Base-by-base conservation (phyloP, 2,113 vertebrate species). In the Promerops cafer region DNA sequence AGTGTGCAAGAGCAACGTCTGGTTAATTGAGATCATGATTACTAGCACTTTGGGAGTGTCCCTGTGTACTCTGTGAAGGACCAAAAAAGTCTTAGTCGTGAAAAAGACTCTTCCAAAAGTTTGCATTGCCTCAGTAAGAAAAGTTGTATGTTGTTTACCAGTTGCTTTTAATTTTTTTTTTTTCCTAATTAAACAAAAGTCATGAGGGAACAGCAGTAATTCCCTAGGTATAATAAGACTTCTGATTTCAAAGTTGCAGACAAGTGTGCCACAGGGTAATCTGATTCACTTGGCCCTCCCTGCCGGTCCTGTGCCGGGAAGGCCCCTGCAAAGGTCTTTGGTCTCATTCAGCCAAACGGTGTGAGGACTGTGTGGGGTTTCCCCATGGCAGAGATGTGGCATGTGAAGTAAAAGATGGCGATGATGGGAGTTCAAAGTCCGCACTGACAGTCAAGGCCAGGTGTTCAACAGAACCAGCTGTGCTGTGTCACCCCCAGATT, bases 281-380 rank as follows among this genome's bases (percentile, higher is more conserved):
- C 28, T 30, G 18, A 2, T 5, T 24, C 16, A 6, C 53, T 16
- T 30, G 53, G 27, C 4, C 7, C 26, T 60, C 27, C 19, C 8
- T 5, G 4, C 16, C 21, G 7, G 45, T 12, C 10, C 1, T 4
- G 15, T n/a, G 10, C 10, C 0, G 0, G 4, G 31, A 30, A 7
- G n/a, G 49, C 6, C 27, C 52, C 30, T 19, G 26, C 2, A 1
- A 2, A 47, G 14, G 16, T 5, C 5, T 66, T 31, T 8, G 27
- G 11, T 65, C 11, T 57, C 10, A 0, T 60, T 10, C 35, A 19
- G 27, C 30, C 49, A 33, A 24, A 21, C 0, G 1, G 4, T 11
- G 15, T 63, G 54, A 52, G 21, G 27, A 37, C 44, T 16, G 2
- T 3, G 24, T 21, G 42, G 22, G 42, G 3, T 35, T 69, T 49